phyloP scores from a whole-genome alignment of 2,797 vertebrate species.

The Acanthurus tractus region DNA sequence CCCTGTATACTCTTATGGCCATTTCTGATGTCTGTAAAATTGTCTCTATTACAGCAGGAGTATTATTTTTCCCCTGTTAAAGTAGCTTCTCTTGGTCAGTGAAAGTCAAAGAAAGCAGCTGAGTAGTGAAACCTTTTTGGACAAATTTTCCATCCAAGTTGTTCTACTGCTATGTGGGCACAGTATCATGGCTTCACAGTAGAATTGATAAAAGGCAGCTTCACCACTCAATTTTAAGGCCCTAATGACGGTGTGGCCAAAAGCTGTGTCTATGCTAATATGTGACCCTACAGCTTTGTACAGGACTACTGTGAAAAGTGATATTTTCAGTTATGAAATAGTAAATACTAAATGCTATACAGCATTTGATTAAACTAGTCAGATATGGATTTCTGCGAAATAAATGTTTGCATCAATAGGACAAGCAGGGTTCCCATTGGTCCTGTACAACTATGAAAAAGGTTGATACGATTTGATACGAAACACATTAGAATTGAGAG shows the following conservation, averaged over 20 bases:
- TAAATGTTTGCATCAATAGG: too few species aligned
- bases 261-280: background rate
- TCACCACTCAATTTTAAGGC: constrained; percentile 10
- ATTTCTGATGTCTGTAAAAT: constrained; percentile 24
- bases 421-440: too few species aligned
- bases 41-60: background rate
- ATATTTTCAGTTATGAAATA: background rate
- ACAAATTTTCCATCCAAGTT: background rate
- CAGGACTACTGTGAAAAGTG: background rate
- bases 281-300: background rate
- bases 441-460: too few species aligned
- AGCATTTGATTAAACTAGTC: too few species aligned
- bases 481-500: too few species aligned
- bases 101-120: constrained; percentile 16
- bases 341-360: too few species aligned
- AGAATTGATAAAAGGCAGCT: background rate
- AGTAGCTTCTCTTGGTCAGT: constrained; percentile 16
- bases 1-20: background rate
- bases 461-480: too few species aligned
- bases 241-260: constrained; percentile 35
- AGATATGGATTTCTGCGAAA: too few species aligned
- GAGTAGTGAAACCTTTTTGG: background rate
- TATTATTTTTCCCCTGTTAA: constrained; percentile 15
- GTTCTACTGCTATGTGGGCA: background rate
- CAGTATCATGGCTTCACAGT: background rate